A percentile compares a stretch with the other conserved stretches of the same genome.
Conservation (phyloP, 2,113 vertebrate species). For the Pseudorhombus dupliciocellatus region DNA sequence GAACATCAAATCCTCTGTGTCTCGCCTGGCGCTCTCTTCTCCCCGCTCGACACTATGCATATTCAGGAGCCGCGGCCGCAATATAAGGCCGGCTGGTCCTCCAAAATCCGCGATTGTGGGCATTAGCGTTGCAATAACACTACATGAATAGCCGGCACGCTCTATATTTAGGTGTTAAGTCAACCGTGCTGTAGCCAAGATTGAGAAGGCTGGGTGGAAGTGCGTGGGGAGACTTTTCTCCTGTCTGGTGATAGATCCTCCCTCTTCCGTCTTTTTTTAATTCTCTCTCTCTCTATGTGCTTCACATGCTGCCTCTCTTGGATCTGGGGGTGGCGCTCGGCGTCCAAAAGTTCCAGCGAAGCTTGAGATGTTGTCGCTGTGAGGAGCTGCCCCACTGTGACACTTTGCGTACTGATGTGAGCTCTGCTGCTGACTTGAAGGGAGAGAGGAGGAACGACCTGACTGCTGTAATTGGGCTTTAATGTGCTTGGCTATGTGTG, state of each 20-base stretch:
- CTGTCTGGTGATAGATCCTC: constrained; percentile 40
- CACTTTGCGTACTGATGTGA: constrained; percentile 67
- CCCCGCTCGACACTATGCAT: constrained; percentile 73
- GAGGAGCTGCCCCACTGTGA: constrained; percentile 59
- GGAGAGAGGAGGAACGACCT: constrained; percentile 25
- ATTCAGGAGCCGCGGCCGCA: constrained; percentile 73
- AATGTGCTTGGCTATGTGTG: constrained; percentile 24
- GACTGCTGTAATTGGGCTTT: constrained; percentile 33
- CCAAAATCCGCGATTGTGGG: constrained; percentile 76
- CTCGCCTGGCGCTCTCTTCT: constrained; percentile 70
- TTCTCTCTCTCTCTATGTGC: constrained; percentile 31
- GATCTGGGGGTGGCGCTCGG: constrained; percentile 38
- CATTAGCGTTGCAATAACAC: constrained; percentile 79
- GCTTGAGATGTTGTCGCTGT: constrained; percentile 48
- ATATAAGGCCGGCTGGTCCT: constrained; percentile 62
- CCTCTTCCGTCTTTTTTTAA: constrained; percentile 25
- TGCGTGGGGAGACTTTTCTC: constrained; percentile 32
- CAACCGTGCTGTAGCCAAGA: constrained; percentile 59
- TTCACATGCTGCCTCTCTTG: constrained; percentile 38
- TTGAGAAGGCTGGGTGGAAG: constrained; percentile 49
- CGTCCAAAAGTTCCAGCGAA: constrained; percentile 64
- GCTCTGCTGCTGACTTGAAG: constrained; percentile 55
- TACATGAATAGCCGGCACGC: constrained; percentile 70
- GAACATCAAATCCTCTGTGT: constrained; percentile 85
- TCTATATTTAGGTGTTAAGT: constrained; percentile 80